Evolutionary conservation across 2,113 vertebrate genomes (phyloP), one percentile per base, ranked within the genome.

Genomic region (Rhineura floridana): DNA sequence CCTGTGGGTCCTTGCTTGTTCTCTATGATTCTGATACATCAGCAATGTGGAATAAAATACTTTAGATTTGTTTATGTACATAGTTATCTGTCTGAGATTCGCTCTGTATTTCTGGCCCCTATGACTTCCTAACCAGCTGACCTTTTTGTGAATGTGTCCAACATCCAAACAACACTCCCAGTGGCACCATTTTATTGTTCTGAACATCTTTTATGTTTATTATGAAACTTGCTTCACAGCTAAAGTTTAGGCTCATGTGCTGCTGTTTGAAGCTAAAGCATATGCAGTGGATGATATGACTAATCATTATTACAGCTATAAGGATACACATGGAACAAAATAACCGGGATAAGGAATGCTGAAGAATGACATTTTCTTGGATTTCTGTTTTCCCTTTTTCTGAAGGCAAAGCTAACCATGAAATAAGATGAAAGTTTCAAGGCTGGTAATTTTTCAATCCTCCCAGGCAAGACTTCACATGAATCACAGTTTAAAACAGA

Each of bases 391-490:
- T 4, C 46, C 87, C 86, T 83, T 88, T 75, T 92, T 90, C 85
- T 91, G 89, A 91, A 93, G 85, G 85, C 81, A 92, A 91, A 94
- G 85, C 86, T 95, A 95, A 86, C 85, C 30, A 81, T 91, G 81
- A 94, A 94, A 91, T 91, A 88, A 92, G 63, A 84, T 78, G 72
- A 87, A 91, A 92, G 65, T 84, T 86, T 52, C 82, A 67, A 89
- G 78, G 70, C 81, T 90, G 62, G 69, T 91, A 50, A 77, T 5
- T 33, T 91, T 87, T 94, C 91, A 94, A 91, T 76, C 78, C 81
- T 93, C 79, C 75, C 50, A 81, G 80, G 91, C 42, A 91, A 91
- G 91, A 72, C 48, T 91, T 52, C 87, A 62, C 42, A 83, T 86
- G 75, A 89, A 90, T 92, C 90, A 50, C 28, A 84, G 36, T 84